These are phyloP conservation scores for Frieseomelitta varia DNA, from an alignment of 1,140 invertebrate genomes.

Conservation along the genomic window DNA sequence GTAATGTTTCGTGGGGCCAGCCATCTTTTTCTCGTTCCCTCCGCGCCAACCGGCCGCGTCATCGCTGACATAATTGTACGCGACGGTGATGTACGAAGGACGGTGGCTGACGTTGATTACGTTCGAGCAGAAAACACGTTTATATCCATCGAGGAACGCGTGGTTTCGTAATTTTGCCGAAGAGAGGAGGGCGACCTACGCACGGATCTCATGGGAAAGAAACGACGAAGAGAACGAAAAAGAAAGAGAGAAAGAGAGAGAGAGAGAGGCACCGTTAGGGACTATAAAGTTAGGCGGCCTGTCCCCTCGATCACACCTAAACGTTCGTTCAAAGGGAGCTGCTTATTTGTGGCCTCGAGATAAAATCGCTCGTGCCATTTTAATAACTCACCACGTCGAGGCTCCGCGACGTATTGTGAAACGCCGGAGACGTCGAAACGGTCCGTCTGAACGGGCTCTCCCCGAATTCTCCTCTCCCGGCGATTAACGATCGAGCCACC, in stretches of 20 bases:
- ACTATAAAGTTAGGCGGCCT: slow-evolving; percentile 47
- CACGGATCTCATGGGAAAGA: too few species aligned
- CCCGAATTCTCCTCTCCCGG: slow-evolving; percentile 5
- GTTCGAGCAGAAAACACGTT: slow-evolving; percentile 49
- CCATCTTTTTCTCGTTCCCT: slow-evolving; percentile 25
- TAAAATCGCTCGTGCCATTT: slow-evolving; percentile 50
- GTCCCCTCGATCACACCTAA: slow-evolving; percentile 54
- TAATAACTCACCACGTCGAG: slow-evolving; percentile 34
- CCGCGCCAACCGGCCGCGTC: slow-evolving; percentile 30
- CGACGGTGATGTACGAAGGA: slow-evolving; percentile 63
- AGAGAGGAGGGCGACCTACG: background rate
- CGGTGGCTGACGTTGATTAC: slow-evolving; percentile 62
- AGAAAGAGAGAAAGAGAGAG: slow-evolving; percentile 9
- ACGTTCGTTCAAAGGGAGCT: slow-evolving; percentile 48
- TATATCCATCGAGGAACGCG: slow-evolving; percentile 47
- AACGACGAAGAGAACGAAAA: too few species aligned
- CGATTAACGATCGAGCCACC: slow-evolving; percentile 26
- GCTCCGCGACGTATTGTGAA: slow-evolving; percentile 28
- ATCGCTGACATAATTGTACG: slow-evolving; percentile 68
- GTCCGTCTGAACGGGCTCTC: background rate
- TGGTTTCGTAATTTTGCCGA: slow-evolving; percentile 56
- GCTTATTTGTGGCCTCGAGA: slow-evolving; percentile 51
- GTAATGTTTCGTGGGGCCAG: slow-evolving; percentile 26
- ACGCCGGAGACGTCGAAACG: slow-evolving; percentile 1
- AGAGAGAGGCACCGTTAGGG: slow-evolving; percentile 36